These are phyloP conservation scores for Todiramphus chloris DNA, from an alignment of 2,113 vertebrate species.

Conservation along the genomic window DNA sequence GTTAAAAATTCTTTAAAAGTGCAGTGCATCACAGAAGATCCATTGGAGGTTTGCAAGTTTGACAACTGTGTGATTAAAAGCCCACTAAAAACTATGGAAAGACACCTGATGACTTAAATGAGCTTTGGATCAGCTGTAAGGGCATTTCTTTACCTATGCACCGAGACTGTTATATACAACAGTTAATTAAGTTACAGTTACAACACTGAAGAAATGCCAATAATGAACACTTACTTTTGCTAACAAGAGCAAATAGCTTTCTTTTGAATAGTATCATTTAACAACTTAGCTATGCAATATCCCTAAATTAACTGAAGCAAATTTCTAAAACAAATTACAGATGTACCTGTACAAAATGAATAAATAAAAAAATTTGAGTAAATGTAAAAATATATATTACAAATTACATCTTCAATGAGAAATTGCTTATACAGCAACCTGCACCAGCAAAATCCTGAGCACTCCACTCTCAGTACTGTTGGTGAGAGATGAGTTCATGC, in stretches of 20 bases:
- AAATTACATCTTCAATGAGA: not conserved
- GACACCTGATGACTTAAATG: not conserved
- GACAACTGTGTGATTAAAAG: not conserved
- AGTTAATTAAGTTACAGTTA: not conserved
- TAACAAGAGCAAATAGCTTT: not conserved
- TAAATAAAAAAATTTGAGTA: not conserved
- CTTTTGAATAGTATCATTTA: not conserved
- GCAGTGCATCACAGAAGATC: not conserved
- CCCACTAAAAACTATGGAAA: not conserved
- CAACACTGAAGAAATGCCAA: not conserved
- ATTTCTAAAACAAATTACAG: not conserved
- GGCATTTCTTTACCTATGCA: slow-evolving; percentile 8
- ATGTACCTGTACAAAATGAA: not conserved
- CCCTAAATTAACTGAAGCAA: not conserved
- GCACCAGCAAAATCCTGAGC: not conserved
- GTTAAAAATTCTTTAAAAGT: not conserved
- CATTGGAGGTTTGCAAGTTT: not conserved
- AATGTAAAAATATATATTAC: not conserved
- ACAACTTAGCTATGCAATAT: not conserved
- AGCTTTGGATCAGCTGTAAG: slow-evolving; percentile 47
- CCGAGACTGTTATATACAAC: not conserved
- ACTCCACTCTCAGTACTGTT: not conserved
- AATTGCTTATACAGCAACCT: not conserved
- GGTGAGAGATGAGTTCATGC: not conserved
- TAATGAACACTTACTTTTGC: not conserved